Evolutionary conservation across 2,797 vertebrate genomes (phyloP).

Genomic region (Streptopelia turtur): DNA sequence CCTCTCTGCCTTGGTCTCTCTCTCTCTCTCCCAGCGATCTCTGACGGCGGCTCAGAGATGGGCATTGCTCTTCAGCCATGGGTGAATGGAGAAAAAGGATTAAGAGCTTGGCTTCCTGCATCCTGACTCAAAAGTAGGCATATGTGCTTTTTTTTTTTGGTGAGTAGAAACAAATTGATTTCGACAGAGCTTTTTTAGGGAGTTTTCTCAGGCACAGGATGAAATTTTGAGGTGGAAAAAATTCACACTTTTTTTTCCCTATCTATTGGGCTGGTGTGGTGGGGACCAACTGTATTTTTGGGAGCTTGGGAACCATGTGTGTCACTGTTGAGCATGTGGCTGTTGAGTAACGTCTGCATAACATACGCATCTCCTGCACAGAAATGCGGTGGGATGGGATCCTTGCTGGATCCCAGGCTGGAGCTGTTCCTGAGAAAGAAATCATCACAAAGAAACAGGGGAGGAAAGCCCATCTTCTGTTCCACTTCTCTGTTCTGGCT

Average conservation of each 20-base stretch:
- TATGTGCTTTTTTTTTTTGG: conserved; percentile 49
- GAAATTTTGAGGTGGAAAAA: conserved; percentile 66
- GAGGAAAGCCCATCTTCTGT: neutral
- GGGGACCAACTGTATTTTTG: conserved; percentile 57
- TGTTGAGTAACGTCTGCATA: conserved; percentile 21
- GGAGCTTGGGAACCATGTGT: conserved; percentile 25
- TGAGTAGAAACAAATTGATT: conserved; percentile 45
- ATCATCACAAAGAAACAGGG: neutral
- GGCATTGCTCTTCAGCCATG: neutral
- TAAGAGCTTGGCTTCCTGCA: conserved; percentile 1
- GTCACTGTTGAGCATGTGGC: conserved; percentile 22
- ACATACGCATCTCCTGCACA: neutral
- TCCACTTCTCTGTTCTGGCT: neutral
- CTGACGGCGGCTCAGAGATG: neutral
- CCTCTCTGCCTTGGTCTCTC: neutral
- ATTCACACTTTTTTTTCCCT: neutral
- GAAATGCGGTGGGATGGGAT: neutral
- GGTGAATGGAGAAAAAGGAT: neutral
- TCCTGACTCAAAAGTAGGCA: conserved; percentile 53
- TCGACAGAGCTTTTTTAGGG: conserved; percentile 59
- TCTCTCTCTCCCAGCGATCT: neutral
- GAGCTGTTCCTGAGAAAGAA: conserved; percentile 11
- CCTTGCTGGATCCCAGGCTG: neutral
- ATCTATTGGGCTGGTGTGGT: conserved; percentile 25
- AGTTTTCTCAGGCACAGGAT: conserved; percentile 71